phyloP scores from a whole-genome alignment of 2,113 vertebrate genomes.

The Caracal caracal region DNA sequence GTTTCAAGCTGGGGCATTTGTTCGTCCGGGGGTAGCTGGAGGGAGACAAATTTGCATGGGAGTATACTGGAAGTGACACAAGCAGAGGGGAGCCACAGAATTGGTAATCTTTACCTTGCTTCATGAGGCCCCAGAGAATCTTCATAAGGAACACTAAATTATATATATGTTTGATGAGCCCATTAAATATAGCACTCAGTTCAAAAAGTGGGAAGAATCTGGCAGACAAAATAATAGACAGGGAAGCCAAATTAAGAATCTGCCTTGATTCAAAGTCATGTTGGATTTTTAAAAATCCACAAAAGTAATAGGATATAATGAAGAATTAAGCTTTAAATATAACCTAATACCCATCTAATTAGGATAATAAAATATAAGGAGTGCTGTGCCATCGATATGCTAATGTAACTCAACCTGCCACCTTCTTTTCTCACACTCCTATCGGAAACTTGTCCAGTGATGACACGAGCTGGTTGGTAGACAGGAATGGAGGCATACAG shows the following conservation, averaged over 20 bases:
- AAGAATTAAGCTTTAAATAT: conserved; percentile 64
- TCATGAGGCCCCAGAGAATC: neutral
- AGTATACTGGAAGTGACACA: neutral
- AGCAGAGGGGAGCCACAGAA: neutral
- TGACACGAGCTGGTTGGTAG: rapidly evolving
- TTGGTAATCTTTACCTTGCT: neutral
- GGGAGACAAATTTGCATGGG: rapidly evolving
- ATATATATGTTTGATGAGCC: neutral
- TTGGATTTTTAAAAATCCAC: conserved; percentile 39
- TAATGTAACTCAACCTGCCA: neutral
- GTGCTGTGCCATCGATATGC: neutral
- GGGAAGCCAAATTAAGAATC: conserved; percentile 36
- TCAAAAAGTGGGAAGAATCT: neutral
- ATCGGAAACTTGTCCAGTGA: neutral
- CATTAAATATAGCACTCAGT: neutral
- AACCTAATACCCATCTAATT: conserved; percentile 57
- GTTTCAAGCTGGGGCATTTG: rapidly evolving
- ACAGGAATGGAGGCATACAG: no score
- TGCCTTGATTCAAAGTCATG: conserved; percentile 37
- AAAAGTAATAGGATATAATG: conserved; percentile 39
- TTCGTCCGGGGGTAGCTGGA: neutral
- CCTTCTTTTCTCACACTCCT: neutral
- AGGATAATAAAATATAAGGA: conserved; percentile 49
- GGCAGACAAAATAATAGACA: conserved; percentile 18
- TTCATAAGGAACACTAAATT: neutral